phyloP scores from a whole-genome alignment of 2,113 vertebrate genomes.

The Urocitellus parryii region DNA sequence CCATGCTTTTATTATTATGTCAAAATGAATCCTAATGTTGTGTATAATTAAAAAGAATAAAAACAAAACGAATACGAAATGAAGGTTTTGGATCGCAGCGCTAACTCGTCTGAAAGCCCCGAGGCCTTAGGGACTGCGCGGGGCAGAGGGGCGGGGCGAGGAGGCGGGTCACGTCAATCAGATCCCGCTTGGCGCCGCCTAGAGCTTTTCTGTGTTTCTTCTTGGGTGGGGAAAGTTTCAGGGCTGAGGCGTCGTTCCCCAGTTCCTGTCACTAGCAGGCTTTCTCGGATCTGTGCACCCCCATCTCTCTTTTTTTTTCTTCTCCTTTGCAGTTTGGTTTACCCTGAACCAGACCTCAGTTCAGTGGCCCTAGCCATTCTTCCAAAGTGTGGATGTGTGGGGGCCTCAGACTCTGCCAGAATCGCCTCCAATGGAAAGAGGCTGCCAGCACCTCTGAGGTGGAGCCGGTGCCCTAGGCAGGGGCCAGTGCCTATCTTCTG shows the following conservation, averaged over 20 bases:
- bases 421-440: background rate
- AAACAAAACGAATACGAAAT: background rate
- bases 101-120: background rate
- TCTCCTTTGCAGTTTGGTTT: background rate
- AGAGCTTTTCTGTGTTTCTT: background rate
- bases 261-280: too few species aligned
- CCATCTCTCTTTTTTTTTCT: background rate
- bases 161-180: background rate
- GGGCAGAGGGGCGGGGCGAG: rapidly evolving
- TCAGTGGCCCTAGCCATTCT: background rate
- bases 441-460: background rate
- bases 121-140: rapidly evolving
- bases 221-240: background rate
- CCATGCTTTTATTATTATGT: too few species aligned
- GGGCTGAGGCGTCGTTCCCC: background rate
- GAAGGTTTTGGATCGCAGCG: rapidly evolving
- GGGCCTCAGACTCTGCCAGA: background rate
- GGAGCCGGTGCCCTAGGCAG: background rate
- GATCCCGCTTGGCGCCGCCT: background rate
- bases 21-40: background rate
- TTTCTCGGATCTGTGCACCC: background rate
- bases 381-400: background rate
- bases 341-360: background rate
- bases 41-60: background rate
- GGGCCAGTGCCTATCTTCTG: background rate